These are phyloP conservation scores for Pelecanoides urinatrix DNA, from an alignment of 2,113 vertebrate species.

Conservation along the genomic window DNA sequence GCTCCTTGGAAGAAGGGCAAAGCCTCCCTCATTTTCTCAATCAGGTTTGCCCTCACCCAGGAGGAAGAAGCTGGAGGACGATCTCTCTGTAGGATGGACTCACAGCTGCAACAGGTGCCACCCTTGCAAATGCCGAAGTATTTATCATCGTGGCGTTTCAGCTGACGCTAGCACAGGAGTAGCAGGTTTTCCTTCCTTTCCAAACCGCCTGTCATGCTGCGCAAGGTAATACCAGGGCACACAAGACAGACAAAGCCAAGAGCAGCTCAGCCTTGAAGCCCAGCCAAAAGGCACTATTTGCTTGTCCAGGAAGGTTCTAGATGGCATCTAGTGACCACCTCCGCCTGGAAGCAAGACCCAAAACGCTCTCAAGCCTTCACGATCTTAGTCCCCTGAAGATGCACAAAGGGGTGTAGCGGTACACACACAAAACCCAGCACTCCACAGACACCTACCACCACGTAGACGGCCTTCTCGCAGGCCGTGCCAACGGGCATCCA, in stretches of 20 bases:
- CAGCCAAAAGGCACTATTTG: not conserved
- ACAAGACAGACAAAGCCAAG: not conserved
- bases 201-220: accelerated
- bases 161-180: not conserved
- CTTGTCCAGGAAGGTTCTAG: not conserved
- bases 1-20: not conserved
- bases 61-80: not conserved
- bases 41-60: not conserved
- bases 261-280: not conserved
- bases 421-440: accelerated
- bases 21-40: not conserved
- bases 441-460: constrained; percentile 81
- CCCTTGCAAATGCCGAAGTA: not conserved
- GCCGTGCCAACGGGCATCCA: constrained; percentile 91
- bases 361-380: not conserved
- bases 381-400: not conserved
- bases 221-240: not conserved
- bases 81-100: not conserved
- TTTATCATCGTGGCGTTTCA: accelerated
- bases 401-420: accelerated
- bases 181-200: not conserved
- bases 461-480: constrained; percentile 93
- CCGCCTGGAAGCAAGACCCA: not conserved
- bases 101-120: not conserved
- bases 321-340: not conserved